These are phyloP conservation scores for Athalia cordata DNA, from an alignment of 2,888 invertebrate genomes.

Conservation along the genomic window DNA sequence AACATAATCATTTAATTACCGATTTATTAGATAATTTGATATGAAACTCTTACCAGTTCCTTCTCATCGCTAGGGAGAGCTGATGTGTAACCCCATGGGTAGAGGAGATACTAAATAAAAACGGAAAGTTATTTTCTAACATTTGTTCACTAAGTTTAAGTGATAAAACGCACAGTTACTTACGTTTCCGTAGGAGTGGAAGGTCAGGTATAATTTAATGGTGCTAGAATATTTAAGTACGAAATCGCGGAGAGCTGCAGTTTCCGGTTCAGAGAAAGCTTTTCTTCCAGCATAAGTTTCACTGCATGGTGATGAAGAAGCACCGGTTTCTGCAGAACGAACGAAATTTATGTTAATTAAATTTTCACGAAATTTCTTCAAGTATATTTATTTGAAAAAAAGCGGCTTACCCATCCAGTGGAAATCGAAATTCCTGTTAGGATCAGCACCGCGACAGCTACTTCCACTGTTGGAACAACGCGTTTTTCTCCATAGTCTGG, in stretches of 20 bases:
- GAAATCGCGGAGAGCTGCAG: slow-evolving; percentile 77
- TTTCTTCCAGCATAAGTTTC: slow-evolving; percentile 79
- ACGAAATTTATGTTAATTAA: background rate
- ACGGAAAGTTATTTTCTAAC: background rate
- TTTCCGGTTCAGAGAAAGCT: slow-evolving; percentile 83
- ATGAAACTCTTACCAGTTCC: slow-evolving; percentile 65
- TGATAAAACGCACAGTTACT: slow-evolving; percentile 30
- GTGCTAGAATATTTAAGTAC: slow-evolving; percentile 74
- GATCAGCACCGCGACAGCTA: slow-evolving; percentile 82
- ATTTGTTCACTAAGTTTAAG: background rate
- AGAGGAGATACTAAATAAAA: slow-evolving; percentile 76
- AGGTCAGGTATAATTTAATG: slow-evolving; percentile 80
- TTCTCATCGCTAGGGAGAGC: slow-evolving; percentile 74
- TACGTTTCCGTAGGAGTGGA: slow-evolving; percentile 84
- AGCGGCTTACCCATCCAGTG: slow-evolving; percentile 77
- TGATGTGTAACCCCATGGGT: slow-evolving; percentile 81
- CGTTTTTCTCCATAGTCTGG: slow-evolving; percentile 83
- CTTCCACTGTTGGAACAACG: slow-evolving; percentile 71
- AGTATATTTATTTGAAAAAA: no score
- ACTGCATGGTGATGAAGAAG: slow-evolving; percentile 75
- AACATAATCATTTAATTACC: no score
- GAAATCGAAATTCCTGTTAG: slow-evolving; percentile 85
- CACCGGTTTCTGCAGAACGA: slow-evolving; percentile 62
- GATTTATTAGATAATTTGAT: no score
- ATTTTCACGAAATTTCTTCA: background rate